These are phyloP conservation scores for Parauchenoglanis ngamensis DNA, from an alignment of 2,797 vertebrate genomes.

Conservation along the genomic window DNA sequence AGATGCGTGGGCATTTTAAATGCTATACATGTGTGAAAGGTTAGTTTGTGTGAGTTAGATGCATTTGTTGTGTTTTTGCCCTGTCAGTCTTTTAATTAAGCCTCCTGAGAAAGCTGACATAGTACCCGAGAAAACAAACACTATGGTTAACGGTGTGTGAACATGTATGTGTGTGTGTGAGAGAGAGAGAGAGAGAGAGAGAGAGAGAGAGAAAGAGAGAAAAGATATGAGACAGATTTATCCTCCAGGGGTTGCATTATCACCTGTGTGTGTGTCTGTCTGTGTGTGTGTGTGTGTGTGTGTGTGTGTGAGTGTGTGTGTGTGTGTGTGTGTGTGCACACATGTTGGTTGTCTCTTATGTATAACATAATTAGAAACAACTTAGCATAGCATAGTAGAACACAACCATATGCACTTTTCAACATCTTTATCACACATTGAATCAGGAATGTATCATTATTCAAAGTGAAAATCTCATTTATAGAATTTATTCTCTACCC, in stretches of 20 bases:
- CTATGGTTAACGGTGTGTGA: constrained; percentile 7
- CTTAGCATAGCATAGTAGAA: background rate
- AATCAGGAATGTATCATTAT: background rate
- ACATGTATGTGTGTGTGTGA: background rate
- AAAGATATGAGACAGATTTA: background rate
- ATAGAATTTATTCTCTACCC: background rate
- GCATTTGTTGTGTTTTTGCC: constrained; percentile 19
- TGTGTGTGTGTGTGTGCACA: background rate
- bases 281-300: background rate
- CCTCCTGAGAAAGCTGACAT: constrained; percentile 30
- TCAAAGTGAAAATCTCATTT: background rate
- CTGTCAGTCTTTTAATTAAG: constrained; percentile 26
- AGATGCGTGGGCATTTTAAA: constrained; percentile 15
- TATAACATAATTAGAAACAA: background rate
- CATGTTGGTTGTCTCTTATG: background rate
- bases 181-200: background rate
- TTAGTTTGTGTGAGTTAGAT: constrained; percentile 19
- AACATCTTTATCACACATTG: background rate
- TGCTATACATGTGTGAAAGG: background rate
- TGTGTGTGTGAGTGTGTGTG: background rate
- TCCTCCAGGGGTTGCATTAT: background rate
- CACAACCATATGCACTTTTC: background rate
- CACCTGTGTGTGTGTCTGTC: background rate
- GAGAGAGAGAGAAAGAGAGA: background rate
- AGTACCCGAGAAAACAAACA: constrained; percentile 34